phyloP scores from a whole-genome alignment of 2,888 invertebrate species.

The Adineta ricciae region DNA sequence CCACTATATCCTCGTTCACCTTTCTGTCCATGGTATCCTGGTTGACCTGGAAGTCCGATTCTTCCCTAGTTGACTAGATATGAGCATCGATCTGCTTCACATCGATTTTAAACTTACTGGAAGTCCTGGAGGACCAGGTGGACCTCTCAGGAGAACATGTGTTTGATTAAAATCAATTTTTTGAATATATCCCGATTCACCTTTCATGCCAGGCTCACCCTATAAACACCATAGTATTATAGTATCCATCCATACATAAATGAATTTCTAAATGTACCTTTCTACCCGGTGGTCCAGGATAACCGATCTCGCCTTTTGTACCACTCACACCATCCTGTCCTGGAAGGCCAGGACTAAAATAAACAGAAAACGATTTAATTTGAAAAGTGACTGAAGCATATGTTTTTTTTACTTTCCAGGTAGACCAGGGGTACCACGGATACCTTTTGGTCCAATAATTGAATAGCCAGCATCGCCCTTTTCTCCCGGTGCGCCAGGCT shows the following conservation, averaged over 20 bases:
- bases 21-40: background rate
- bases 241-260: too few relatives aligned
- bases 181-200: background rate
- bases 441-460: background rate
- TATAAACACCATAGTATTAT: background rate
- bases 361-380: too few relatives aligned
- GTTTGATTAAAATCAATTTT: background rate
- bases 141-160: background rate
- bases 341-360: background rate
- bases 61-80: background rate
- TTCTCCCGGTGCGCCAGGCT: background rate
- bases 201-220: background rate
- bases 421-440: background rate
- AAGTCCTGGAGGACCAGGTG: background rate
- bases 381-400: too few relatives aligned
- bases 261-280: background rate
- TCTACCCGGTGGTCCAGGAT: background rate
- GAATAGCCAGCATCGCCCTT: background rate
- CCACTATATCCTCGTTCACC: background rate
- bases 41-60: background rate
- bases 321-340: background rate
- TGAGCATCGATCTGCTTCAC: too few relatives aligned
- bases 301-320: background rate
- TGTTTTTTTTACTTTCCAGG: background rate
- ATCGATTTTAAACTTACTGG: background rate